These are phyloP conservation scores for Perca fluviatilis DNA, from an alignment of 2,113 vertebrate species.

Conservation along the genomic window DNA sequence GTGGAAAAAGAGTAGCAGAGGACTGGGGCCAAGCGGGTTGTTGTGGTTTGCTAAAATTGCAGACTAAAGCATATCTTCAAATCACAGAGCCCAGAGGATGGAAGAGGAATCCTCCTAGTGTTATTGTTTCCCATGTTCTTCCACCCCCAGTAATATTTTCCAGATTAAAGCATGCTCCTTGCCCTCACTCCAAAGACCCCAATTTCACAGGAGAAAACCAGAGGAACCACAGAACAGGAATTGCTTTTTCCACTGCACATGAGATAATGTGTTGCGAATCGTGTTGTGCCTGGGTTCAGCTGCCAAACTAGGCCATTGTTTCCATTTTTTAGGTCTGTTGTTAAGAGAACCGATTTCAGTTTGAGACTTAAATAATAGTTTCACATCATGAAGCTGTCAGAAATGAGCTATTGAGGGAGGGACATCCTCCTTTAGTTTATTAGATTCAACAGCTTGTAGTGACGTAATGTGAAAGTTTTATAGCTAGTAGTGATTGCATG, in stretches of 20 bases:
- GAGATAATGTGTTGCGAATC: slow-evolving; percentile 54
- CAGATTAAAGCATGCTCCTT: slow-evolving; percentile 72
- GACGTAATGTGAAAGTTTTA: slow-evolving; percentile 45
- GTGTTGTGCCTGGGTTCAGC: slow-evolving; percentile 27
- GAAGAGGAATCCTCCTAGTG: slow-evolving; percentile 74
- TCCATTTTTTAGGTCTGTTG: slow-evolving; percentile 31
- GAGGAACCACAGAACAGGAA: slow-evolving; percentile 57
- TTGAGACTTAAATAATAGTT: slow-evolving; percentile 11
- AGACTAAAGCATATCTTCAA: slow-evolving; percentile 70
- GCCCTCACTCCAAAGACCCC: slow-evolving; percentile 59
- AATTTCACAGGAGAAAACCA: slow-evolving; percentile 74
- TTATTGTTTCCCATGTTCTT: slow-evolving; percentile 84
- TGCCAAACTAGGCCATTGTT: slow-evolving; percentile 35
- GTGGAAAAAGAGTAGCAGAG: slow-evolving; percentile 70
- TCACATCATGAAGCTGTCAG: background rate
- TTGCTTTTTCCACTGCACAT: slow-evolving; percentile 72
- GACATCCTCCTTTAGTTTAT: slow-evolving; percentile 5
- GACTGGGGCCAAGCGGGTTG: slow-evolving; percentile 60
- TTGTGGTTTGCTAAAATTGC: slow-evolving; percentile 71
- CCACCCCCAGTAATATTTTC: slow-evolving; percentile 77
- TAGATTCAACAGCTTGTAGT: slow-evolving; percentile 33
- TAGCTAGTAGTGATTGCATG: slow-evolving; percentile 49
- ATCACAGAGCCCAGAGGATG: slow-evolving; percentile 70
- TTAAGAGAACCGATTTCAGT: slow-evolving; percentile 4
- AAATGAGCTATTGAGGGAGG: slow-evolving; percentile 26